A percentile compares a stretch with the other conserved stretches of the same genome.
These are phyloP conservation scores for Vombatus ursinus DNA, from an alignment of 2,113 vertebrate genomes.

Conservation along the genomic window DNA sequence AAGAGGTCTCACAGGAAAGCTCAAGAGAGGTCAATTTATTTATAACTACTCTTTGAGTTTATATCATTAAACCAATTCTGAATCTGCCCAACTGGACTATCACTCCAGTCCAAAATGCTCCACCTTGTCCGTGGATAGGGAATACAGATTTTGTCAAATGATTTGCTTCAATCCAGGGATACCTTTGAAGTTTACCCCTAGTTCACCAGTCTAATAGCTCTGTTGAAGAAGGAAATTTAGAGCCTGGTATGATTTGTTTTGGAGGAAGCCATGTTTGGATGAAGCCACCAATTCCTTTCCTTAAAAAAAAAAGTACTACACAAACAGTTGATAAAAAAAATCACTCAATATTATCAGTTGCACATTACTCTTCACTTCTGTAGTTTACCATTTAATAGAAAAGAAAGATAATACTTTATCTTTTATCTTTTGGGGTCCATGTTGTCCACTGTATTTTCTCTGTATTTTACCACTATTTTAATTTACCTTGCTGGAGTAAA, in stretches of 20 bases:
- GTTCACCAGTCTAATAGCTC: neutral
- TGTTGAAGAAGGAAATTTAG: neutral
- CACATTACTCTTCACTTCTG: neutral
- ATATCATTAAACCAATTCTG: neutral
- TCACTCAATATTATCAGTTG: neutral
- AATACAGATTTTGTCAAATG: neutral
- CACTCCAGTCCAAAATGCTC: neutral
- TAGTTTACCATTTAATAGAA: neutral
- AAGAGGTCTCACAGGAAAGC: neutral
- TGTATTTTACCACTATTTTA: neutral
- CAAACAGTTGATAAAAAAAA: neutral
- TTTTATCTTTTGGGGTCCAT: neutral
- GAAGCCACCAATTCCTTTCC: neutral
- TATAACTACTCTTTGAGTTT: neutral
- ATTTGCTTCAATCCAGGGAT: neutral
- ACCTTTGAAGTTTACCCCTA: neutral
- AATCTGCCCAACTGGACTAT: neutral
- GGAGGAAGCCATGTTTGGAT: neutral
- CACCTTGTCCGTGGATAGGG: neutral
- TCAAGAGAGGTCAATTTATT: neutral
- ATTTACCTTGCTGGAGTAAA: neutral
- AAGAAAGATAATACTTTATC: neutral
- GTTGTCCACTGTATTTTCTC: neutral
- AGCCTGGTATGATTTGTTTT: neutral
- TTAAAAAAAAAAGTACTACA: neutral